Conservation (phyloP, 2,888 invertebrate species). For the Chironomus riparius region DNA sequence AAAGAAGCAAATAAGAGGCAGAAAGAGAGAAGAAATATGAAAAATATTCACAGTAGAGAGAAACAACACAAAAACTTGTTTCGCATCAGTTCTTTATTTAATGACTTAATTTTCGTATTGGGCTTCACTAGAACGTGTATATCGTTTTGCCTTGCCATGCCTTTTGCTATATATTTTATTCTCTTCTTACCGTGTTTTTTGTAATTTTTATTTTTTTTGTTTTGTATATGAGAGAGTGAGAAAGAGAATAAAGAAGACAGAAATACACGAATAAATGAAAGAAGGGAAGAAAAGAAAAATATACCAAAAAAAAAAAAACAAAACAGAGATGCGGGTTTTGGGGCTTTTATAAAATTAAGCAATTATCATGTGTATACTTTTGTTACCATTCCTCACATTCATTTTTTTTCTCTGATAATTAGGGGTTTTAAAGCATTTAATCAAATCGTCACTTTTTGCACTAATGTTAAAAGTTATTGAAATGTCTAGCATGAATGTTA, state of each 20-base stretch:
- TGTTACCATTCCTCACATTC: neutral
- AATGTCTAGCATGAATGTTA: neutral
- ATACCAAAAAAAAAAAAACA: neutral
- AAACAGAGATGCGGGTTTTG: neutral
- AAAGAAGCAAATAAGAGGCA: neutral
- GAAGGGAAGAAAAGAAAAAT: neutral
- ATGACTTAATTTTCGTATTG: slow-evolving; percentile 24
- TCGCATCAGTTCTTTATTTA: slow-evolving; percentile 24
- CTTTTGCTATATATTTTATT: neutral
- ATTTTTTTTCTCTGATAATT: neutral
- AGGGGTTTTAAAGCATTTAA: slow-evolving; percentile 16
- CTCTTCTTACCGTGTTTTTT: neutral
- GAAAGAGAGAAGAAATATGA: neutral
- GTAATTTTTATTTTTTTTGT: neutral
- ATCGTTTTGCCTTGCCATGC: neutral
- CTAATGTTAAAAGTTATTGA: neutral
- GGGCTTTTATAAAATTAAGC: slow-evolving; percentile 15
- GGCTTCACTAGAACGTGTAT: neutral
- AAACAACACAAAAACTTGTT: slow-evolving; percentile 15
- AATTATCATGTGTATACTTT: slow-evolving; percentile 10
- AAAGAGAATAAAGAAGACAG: neutral
- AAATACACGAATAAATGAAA: neutral
- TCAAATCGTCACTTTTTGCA: neutral
- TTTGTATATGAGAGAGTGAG: neutral
- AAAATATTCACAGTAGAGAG: neutral